Conservation (phyloP, 2,888 invertebrate species). For the Epistrophe eligans region DNA sequence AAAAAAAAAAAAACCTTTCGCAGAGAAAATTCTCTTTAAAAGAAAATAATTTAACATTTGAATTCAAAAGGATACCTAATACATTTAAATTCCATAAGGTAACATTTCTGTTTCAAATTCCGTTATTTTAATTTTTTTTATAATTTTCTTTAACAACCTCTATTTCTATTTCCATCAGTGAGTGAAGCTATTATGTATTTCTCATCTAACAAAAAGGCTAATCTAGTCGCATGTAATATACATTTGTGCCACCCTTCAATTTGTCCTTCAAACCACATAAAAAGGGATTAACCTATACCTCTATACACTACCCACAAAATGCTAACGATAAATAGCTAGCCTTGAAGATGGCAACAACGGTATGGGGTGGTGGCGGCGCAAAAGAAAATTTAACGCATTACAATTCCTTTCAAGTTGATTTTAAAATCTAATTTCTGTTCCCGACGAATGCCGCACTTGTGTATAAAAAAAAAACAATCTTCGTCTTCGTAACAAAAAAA, state of each 20-base stretch:
- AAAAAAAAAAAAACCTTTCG: background rate
- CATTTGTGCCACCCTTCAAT: conserved; percentile 32
- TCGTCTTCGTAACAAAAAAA: background rate
- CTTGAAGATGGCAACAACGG: background rate
- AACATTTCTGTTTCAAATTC: background rate
- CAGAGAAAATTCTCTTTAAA: no score
- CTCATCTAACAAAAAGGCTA: conserved; percentile 30
- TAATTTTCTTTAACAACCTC: background rate
- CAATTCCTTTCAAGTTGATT: conserved; percentile 74
- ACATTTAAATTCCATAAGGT: background rate
- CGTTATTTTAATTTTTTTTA: background rate
- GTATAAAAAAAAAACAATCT: background rate
- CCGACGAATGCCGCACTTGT: conserved; percentile 22
- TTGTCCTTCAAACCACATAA: conserved; percentile 58
- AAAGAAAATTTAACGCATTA: conserved; percentile 62
- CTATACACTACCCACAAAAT: background rate
- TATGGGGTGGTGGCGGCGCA: background rate
- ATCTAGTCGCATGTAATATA: conserved; percentile 34
- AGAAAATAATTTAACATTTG: background rate
- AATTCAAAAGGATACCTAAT: background rate
- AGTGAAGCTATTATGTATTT: background rate
- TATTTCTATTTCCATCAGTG: background rate
- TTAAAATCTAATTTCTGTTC: conserved; percentile 71
- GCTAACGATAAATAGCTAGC: conserved; percentile 30
- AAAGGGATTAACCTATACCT: conserved; percentile 55